These are phyloP conservation scores for Xenopus borealis DNA, from an alignment of 2,113 vertebrate species.

Conservation along the genomic window DNA sequence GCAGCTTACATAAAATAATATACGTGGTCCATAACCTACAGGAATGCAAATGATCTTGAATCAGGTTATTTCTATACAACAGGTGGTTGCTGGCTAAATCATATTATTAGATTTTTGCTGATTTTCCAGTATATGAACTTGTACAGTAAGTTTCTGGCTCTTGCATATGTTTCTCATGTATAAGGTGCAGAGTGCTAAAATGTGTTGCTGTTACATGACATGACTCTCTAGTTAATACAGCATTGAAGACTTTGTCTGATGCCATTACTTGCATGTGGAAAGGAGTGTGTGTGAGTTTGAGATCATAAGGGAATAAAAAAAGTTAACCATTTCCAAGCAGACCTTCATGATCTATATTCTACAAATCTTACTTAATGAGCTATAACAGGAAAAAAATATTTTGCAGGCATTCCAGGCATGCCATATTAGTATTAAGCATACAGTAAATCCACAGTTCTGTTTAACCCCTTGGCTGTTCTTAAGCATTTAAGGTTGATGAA, in stretches of 20 bases:
- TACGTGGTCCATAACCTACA: too few species aligned
- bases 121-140: slow-evolving; percentile 12
- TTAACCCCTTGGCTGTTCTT: neutral
- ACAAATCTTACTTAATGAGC: neutral
- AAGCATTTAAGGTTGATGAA: neutral
- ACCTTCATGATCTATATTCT: neutral
- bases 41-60: too few species aligned
- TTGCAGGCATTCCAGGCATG: neutral
- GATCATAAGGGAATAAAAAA: neutral
- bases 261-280: neutral
- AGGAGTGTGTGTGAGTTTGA: neutral
- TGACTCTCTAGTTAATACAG: neutral
- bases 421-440: neutral
- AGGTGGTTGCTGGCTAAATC: too few species aligned
- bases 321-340: neutral
- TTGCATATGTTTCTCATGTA: slow-evolving; percentile 10
- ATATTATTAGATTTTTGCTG: too few species aligned
- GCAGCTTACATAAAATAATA: too few species aligned
- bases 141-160: slow-evolving; percentile 12
- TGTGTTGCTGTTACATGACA: too few species aligned
- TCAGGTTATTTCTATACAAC: too few species aligned
- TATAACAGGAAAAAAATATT: neutral
- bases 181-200: slow-evolving; percentile 14
- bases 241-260: neutral
- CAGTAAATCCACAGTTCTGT: neutral